Base-by-base conservation (phyloP, 1,140 invertebrate species). In the Lutraria rhynchaena region DNA sequence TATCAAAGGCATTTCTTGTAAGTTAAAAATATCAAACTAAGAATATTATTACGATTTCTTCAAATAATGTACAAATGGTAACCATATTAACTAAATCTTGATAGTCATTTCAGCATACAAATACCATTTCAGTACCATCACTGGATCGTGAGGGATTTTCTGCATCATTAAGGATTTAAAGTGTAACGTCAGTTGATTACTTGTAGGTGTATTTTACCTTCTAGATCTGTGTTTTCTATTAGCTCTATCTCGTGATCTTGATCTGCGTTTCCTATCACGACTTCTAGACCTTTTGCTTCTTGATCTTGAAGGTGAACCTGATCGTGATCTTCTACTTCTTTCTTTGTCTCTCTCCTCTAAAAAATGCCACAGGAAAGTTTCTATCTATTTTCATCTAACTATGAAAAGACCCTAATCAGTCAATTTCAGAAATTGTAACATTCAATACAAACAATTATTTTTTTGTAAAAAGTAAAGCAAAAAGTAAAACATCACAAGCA, bases 221-320 rank as follows among this genome's bases (percentile, higher is more conserved):
- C 87, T 86, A 27, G 89, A 89, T 78, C 51, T 57, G 27, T 58
- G 49, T 35, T 80, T 80, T 35, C 61, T 77, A 4, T 61, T 67
- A 46, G 51, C 35, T 63, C 73, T 80, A 15, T 80, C 76, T 22
- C 65, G 17, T 57, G 76, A 80, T 37, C 76, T 55, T n/a, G 76
- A 80, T 44, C 84, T 87, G 35, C 82, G 58, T 55, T 86, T 87
- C 49, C 87, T 86, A 13, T 89, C 85, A 73, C 84, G 81, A n/a
- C 88, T 89, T 81, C 89, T 85, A 46, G 85, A 87, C 53, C 88
- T 83, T 37, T 89, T 85, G 60, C 83, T 84, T 65, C 87, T 77
- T 33, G 87, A 86, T 44, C 86, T 85, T 57, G 73, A 60, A 29
- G 24, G 53, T 49, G 71, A 75, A 9, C 73, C 55, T 57, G 88